Evolutionary conservation across 2,113 vertebrate genomes (phyloP).

Genomic region (Myotis lucifugus): DNA sequence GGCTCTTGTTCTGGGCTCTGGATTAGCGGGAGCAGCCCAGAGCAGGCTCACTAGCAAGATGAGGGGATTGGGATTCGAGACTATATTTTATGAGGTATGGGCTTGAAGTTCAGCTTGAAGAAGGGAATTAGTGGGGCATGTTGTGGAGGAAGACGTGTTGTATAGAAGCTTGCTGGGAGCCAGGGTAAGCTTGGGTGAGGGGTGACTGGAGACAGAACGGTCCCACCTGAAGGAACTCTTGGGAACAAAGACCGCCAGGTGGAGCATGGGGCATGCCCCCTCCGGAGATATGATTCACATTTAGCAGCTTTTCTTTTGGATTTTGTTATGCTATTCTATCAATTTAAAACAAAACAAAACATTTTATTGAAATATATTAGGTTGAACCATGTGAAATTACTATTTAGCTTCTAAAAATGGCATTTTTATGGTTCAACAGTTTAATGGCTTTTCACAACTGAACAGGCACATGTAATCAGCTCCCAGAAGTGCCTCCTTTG

Average conservation of each 20-base stretch:
- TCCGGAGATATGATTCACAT: neutral
- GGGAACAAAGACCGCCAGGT: neutral
- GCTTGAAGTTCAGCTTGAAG: neutral
- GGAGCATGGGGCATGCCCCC: fast-evolving
- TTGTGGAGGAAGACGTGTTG: neutral
- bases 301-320: neutral
- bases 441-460: neutral
- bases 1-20: neutral
- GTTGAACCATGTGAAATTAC: neutral
- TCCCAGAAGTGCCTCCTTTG: neutral
- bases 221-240: fast-evolving
- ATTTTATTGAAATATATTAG: neutral
- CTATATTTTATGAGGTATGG: fast-evolving
- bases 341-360: neutral
- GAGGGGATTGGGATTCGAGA: neutral
- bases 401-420: neutral
- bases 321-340: neutral
- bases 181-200: neutral
- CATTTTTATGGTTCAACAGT: neutral
- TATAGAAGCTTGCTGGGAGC: neutral
- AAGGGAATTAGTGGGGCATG: neutral
- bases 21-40: neutral
- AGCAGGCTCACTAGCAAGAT: neutral
- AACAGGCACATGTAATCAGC: neutral
- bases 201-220: fast-evolving